Conservation (phyloP, 1,140 invertebrate species). For the Zaprionus vittiger region DNA sequence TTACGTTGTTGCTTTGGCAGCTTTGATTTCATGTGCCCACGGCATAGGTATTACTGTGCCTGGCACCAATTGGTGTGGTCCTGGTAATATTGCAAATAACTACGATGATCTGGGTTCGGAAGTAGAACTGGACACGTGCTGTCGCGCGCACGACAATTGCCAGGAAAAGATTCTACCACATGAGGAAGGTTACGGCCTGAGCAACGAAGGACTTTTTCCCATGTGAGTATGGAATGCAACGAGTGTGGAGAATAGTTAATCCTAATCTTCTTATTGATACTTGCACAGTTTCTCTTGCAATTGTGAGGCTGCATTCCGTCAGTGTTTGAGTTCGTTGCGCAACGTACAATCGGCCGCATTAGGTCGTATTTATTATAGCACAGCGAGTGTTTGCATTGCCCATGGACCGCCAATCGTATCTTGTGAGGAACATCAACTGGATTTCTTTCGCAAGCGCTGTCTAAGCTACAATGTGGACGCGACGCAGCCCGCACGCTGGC, state of each 20-base stretch:
- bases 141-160: conserved; percentile 91
- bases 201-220: conserved; percentile 87
- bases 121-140: conserved; percentile 90
- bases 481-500: conserved; percentile 84
- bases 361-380: conserved; percentile 89
- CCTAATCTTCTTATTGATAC: neutral
- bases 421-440: conserved; percentile 85
- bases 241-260: neutral
- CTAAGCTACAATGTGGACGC: conserved; percentile 85
- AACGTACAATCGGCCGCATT: conserved; percentile 85
- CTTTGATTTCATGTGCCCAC: conserved; percentile 18
- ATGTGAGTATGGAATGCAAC: conserved; percentile 65
- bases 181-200: conserved; percentile 86
- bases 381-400: conserved; percentile 88
- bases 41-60: conserved; percentile 61
- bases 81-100: conserved; percentile 89
- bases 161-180: conserved; percentile 86
- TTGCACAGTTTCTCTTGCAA: conserved; percentile 85
- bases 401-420: conserved; percentile 86
- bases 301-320: conserved; percentile 88
- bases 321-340: conserved; percentile 86
- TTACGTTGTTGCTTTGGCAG: conserved; percentile 10
- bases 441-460: conserved; percentile 84
- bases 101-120: conserved; percentile 89
- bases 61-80: conserved; percentile 89